Evolutionary conservation across 2,113 vertebrate species (phyloP).

Genomic region (Piprites chloris): DNA sequence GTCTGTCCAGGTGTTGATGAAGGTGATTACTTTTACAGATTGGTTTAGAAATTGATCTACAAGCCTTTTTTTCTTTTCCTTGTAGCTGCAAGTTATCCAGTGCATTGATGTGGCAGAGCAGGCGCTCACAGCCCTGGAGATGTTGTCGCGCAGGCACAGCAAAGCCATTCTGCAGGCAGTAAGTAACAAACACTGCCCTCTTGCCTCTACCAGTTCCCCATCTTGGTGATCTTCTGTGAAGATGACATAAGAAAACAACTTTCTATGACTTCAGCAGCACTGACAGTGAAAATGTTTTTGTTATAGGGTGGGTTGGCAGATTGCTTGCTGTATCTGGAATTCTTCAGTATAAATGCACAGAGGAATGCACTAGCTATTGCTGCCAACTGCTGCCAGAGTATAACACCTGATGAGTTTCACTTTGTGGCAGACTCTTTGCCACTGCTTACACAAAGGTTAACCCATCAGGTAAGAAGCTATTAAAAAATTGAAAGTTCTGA

Average conservation of each 20-base stretch:
- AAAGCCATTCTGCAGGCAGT: constrained; percentile 99
- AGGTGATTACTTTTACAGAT: not conserved
- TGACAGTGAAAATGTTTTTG: not conserved
- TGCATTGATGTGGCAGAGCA: constrained; percentile 99
- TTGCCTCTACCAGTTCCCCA: not conserved
- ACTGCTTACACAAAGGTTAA: constrained; percentile 95
- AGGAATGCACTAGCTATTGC: constrained; percentile 97
- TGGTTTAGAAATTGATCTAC: not conserved
- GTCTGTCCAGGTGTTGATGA: not conserved
- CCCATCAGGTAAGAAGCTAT: constrained; percentile 87
- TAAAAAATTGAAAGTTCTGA: not conserved
- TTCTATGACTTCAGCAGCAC: not conserved
- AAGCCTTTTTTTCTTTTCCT: constrained; percentile 35
- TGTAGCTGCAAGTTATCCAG: constrained; percentile 96
- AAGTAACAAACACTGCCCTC: constrained; percentile 51
- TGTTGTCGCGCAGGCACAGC: constrained; percentile 96
- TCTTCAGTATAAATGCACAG: constrained; percentile 99
- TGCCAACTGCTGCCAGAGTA: constrained; percentile 99
- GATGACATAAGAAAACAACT: not conserved
- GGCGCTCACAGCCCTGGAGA: constrained; percentile 95
- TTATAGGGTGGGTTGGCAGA: constrained; percentile 92
- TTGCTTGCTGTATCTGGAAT: constrained; percentile 96
- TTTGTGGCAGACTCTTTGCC: constrained; percentile 98
- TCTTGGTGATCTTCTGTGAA: not conserved
- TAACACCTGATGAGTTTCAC: constrained; percentile 98